Evolutionary conservation across 2,888 invertebrate genomes (phyloP).

Genomic region (Drosophila rubida): DNA sequence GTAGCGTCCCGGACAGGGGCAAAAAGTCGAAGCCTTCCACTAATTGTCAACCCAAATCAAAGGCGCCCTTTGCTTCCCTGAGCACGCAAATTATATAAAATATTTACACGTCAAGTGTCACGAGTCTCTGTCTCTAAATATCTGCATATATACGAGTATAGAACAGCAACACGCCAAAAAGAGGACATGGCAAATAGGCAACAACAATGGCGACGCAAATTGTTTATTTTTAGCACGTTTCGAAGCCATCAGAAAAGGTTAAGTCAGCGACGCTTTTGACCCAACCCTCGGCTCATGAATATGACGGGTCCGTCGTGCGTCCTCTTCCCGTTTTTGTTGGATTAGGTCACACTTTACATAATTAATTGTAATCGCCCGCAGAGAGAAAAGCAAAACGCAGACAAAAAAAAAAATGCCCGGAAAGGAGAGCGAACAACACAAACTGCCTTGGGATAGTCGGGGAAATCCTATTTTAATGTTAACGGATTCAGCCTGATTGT

Average conservation of each 20-base stretch:
- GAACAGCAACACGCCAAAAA: slow-evolving; percentile 43
- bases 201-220: slow-evolving; percentile 53
- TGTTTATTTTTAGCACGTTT: slow-evolving; percentile 80
- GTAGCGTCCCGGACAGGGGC: slow-evolving; percentile 4
- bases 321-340: slow-evolving; percentile 41
- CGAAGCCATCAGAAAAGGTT: slow-evolving; percentile 75
- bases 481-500: not conserved
- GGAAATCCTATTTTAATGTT: not conserved
- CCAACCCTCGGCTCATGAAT: slow-evolving; percentile 44
- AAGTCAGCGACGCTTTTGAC: slow-evolving; percentile 47
- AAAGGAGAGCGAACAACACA: not conserved
- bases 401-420: slow-evolving; percentile 5
- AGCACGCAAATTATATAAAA: slow-evolving; percentile 61
- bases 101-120: slow-evolving; percentile 75
- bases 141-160: slow-evolving; percentile 50
- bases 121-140: slow-evolving; percentile 45
- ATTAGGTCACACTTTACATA: slow-evolving; percentile 76
- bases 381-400: not conserved
- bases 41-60: slow-evolving; percentile 76
- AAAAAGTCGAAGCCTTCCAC: slow-evolving; percentile 46
- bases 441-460: not conserved
- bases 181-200: slow-evolving; percentile 17
- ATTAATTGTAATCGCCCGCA: slow-evolving; percentile 57
- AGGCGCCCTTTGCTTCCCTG: slow-evolving; percentile 14
- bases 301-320: slow-evolving; percentile 28